Conservation (phyloP, 1,140 invertebrate species). For the Pachyrhynchus sulphureomaculatus region DNA sequence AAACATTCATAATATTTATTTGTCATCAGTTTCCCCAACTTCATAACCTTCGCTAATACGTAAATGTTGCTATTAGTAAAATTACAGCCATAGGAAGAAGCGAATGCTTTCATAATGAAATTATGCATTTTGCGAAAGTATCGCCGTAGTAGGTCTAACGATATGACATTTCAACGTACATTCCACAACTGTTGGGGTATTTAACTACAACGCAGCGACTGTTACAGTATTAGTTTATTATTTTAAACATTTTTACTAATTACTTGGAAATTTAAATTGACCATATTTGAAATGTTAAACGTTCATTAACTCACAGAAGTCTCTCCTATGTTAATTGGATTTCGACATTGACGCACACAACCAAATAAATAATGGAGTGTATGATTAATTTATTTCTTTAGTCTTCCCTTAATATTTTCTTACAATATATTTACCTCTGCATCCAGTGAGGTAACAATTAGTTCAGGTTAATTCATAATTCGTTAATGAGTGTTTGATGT, state of each 20-base stretch:
- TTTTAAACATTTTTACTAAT: constrained; percentile 3
- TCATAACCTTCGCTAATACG: background rate
- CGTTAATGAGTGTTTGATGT: too few species aligned
- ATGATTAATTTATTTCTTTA: too few species aligned
- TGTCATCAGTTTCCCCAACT: background rate
- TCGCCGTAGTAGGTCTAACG: background rate
- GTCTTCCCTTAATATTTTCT: too few species aligned
- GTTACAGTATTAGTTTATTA: background rate
- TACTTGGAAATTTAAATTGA: constrained; percentile 1
- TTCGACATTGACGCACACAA: too few species aligned
- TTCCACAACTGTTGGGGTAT: constrained; percentile 2
- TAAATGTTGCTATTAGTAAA: background rate
- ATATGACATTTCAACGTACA: background rate
- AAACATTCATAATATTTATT: too few species aligned
- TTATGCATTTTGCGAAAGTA: background rate
- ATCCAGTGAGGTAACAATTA: too few species aligned
- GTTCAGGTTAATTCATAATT: too few species aligned
- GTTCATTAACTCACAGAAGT: too few species aligned
- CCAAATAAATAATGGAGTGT: too few species aligned
- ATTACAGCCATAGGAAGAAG: background rate
- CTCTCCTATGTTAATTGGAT: too few species aligned
- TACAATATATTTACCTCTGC: too few species aligned
- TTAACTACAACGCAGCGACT: background rate
- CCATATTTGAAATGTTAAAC: background rate
- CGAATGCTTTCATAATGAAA: background rate